Base-by-base conservation (phyloP, 2,888 invertebrate genomes). In the Allygus modestus region DNA sequence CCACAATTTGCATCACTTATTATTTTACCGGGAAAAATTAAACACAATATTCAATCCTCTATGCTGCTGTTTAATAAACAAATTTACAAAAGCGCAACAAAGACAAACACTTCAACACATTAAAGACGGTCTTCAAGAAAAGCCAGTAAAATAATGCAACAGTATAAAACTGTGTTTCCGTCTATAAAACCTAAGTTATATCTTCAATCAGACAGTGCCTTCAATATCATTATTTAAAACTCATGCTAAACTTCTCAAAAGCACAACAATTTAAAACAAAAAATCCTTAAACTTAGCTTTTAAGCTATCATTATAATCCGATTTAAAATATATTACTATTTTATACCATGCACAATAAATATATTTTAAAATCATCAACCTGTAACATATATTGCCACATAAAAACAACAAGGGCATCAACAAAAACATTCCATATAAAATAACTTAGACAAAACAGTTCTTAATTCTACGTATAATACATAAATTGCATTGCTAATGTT, bases 31-130 rank as follows among this genome's bases (percentile, higher is more conserved):
- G n/a, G n/a, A n/a, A n/a, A 58, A 65, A 65, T 28, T 1, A 65
- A 65, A 15, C 31, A 28, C 65, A 23, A 2, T 23, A 65, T 65
- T 71, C 75, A 46, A 71, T 82, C 73, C 73, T 82, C 73, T 37
- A 82, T 82, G 82, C 82, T 82, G 82, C 82, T 82, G 82, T 82
- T 82, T 82, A 71, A 28, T 69, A n/a, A 69, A 82, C 71, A 81
- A 61, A 81, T 82, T 51, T 73, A 82, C 54, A 82, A 82, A 51
- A 82, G 73, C 82, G 54, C 71, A 82, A 69, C 23, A 71, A 33
- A 71, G 43, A 82, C 28, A 77, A 23, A 77, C 75, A 31, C 26
- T 65, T 28, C 28, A 11, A 65, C 20, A 65, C 17, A 28, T 28
- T 28, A 17, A 73, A 23, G 7, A 33, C 7, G 23, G 2, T 23